Evolutionary conservation across 2,113 vertebrate genomes (phyloP).

Genomic region (Suricata suricatta): DNA sequence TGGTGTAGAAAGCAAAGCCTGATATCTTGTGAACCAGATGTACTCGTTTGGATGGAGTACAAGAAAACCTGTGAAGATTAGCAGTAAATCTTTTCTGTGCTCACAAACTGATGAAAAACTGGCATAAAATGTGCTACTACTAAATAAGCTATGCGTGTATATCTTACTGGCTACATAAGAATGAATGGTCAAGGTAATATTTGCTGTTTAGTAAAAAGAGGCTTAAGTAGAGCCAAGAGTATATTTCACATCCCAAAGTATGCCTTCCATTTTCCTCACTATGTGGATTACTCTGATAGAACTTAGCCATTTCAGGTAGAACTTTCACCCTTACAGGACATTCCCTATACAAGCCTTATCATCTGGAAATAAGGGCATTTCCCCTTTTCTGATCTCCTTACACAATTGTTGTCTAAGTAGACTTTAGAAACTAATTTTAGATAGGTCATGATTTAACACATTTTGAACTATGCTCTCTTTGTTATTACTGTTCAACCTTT

Average conservation of each 20-base stretch:
- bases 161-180: neutral
- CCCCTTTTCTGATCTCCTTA: neutral
- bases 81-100: slow-evolving; percentile 16
- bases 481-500: neutral
- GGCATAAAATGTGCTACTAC: neutral
- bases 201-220: neutral
- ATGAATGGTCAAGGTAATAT: neutral
- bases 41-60: slow-evolving; percentile 21
- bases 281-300: neutral
- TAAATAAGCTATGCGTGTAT: neutral
- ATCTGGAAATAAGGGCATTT: neutral
- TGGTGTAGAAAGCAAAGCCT: slow-evolving; percentile 22
- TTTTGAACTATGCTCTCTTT: slow-evolving; percentile 6
- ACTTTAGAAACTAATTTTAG: neutral
- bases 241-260: neutral
- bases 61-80: slow-evolving; percentile 45
- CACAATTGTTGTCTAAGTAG: neutral
- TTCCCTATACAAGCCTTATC: neutral
- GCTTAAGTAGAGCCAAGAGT: neutral
- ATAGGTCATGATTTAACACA: neutral
- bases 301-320: neutral
- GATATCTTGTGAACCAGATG: slow-evolving; percentile 29
- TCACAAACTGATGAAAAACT: slow-evolving; percentile 3
- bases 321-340: rapidly evolving
- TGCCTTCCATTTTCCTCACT: neutral